Conservation (phyloP, 2,113 vertebrate species). For the Mobula hypostoma region DNA sequence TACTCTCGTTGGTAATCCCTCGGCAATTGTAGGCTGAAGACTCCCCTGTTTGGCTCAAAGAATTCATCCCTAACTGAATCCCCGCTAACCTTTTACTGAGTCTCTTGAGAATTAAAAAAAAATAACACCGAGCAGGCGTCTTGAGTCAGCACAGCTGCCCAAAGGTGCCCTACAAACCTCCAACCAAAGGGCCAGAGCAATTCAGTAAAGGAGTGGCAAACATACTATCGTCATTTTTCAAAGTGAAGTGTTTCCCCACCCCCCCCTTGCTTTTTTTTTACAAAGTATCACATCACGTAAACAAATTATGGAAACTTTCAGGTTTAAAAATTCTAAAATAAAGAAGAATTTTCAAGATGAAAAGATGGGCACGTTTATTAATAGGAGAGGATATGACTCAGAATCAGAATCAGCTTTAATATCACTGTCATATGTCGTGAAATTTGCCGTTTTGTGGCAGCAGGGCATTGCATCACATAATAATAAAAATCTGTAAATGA, state of each 20-base stretch:
- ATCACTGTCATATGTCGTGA: no score
- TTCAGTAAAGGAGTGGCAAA: neutral
- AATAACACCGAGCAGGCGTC: neutral
- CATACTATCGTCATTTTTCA: neutral
- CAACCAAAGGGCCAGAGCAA: neutral
- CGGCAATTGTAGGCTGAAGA: slow-evolving; percentile 8
- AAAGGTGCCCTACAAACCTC: neutral
- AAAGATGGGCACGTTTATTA: neutral
- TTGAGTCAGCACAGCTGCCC: neutral
- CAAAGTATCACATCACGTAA: neutral
- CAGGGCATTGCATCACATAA: no score
- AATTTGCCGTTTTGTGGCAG: no score
- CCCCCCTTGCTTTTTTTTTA: neutral
- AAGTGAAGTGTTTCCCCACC: neutral
- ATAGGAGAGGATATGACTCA: neutral
- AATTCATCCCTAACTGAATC: slow-evolving; percentile 15
- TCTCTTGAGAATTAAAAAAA: slow-evolving; percentile 19
- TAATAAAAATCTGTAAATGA: no score
- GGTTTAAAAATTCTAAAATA: neutral
- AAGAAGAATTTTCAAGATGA: neutral
- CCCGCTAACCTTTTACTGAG: neutral
- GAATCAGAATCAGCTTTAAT: no score
- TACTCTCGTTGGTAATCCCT: slow-evolving; percentile 26
- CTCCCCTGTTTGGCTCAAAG: slow-evolving; percentile 25
- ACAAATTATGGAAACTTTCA: neutral